phyloP scores from a whole-genome alignment of 1,140 invertebrate species.

The Drosophila subpulchrella region DNA sequence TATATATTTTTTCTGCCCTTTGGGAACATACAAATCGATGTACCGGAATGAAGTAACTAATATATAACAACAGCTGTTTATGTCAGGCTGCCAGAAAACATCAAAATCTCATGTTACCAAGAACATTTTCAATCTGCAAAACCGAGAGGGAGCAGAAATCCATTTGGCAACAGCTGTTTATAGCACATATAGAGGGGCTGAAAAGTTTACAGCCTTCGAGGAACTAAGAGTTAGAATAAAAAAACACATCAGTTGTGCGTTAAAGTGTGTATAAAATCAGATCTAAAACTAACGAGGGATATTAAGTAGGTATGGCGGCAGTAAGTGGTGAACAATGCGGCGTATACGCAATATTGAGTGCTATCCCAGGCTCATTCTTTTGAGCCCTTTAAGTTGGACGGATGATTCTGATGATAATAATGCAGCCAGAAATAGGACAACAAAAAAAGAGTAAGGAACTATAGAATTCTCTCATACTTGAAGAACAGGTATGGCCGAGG shows the following conservation, averaged over 20 bases:
- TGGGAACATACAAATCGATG: neutral
- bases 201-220: conserved; percentile 47
- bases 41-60: conserved; percentile 22
- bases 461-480: conserved; percentile 12
- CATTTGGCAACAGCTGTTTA: conserved; percentile 41
- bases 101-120: conserved; percentile 64
- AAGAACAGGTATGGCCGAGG: conserved; percentile 18
- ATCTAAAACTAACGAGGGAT: conserved; percentile 41
- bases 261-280: conserved; percentile 14
- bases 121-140: conserved; percentile 27
- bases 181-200: conserved; percentile 18
- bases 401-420: conserved; percentile 28
- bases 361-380: conserved; percentile 4
- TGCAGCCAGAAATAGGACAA: conserved; percentile 27
- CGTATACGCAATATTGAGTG: conserved; percentile 60
- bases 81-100: conserved; percentile 44
- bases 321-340: conserved; percentile 35
- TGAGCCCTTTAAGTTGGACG: conserved; percentile 5
- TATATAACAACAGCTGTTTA: conserved; percentile 45
- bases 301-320: conserved; percentile 26
- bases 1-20: too few species aligned
- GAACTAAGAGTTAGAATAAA: conserved; percentile 12
- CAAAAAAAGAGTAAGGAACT: neutral
- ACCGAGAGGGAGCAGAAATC: conserved; percentile 16
- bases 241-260: conserved; percentile 21